These are phyloP conservation scores for Anableps anableps DNA, from an alignment of 2,797 vertebrate genomes.

Conservation along the genomic window DNA sequence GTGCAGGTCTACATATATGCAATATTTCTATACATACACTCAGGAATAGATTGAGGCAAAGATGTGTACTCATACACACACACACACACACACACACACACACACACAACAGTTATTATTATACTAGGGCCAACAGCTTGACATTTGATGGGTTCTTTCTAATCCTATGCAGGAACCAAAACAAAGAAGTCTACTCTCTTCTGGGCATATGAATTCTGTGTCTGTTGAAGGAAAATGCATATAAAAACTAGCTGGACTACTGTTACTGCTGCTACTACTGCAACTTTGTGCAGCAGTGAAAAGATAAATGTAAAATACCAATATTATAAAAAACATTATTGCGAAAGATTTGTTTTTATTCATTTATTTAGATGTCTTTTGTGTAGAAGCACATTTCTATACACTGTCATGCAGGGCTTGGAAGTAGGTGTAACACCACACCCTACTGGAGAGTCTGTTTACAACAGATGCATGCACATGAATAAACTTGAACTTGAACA, in stretches of 20 bases:
- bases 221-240: constrained; percentile 37
- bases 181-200: constrained; percentile 26
- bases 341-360: not conserved
- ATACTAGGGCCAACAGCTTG: constrained; percentile 26
- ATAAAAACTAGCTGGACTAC: constrained; percentile 11
- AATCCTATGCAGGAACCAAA: constrained; percentile 9
- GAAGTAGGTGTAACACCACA: not conserved
- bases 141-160: constrained; percentile 25
- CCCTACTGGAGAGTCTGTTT: not conserved
- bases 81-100: not conserved
- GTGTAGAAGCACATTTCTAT: not conserved
- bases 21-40: not conserved
- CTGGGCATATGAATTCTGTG: constrained; percentile 41
- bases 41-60: not conserved
- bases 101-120: constrained; percentile 7
- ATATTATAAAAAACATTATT: not conserved
- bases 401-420: not conserved
- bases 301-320: not conserved
- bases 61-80: not conserved
- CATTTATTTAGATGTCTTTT: not conserved
- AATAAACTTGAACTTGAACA: too few relatives aligned
- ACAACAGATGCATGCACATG: not conserved
- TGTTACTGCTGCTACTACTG: not conserved
- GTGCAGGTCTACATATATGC: not conserved
- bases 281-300: not conserved